Evolutionary conservation across 2,888 invertebrate genomes (phyloP).

Genomic region (Flexamia atlantica): DNA sequence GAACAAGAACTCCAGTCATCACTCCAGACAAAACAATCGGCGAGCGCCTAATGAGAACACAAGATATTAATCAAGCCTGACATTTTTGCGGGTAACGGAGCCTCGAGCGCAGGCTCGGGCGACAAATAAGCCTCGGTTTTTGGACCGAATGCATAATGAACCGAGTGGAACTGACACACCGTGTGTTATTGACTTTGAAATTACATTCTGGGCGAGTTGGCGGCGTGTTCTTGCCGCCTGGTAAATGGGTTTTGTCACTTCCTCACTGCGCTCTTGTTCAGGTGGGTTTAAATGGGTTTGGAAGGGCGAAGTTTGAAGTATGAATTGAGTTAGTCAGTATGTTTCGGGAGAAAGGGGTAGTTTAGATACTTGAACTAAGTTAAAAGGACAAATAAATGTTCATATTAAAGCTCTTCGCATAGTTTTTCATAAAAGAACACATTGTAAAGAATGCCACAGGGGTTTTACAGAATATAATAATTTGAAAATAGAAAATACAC

Average conservation of each 20-base stretch:
- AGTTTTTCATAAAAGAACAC: too few species aligned
- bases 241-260: not conserved
- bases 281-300: too few species aligned
- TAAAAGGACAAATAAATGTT: too few species aligned
- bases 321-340: too few species aligned
- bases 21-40: slow-evolving; percentile 28
- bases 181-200: slow-evolving; percentile 50
- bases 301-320: too few species aligned
- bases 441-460: too few species aligned
- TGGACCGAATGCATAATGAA: slow-evolving; percentile 44
- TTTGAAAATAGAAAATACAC: too few species aligned
- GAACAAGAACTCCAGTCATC: not conserved
- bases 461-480: too few species aligned
- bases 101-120: slow-evolving; percentile 8
- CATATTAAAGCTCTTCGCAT: too few species aligned
- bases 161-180: slow-evolving; percentile 3
- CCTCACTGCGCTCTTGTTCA: not conserved
- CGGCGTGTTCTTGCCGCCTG: not conserved
- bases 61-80: not conserved
- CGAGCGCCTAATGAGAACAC: not conserved
- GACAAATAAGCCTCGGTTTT: slow-evolving; percentile 42
- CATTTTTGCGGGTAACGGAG: slow-evolving; percentile 20
- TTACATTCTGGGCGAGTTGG: slow-evolving; percentile 4
- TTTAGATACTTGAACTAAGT: too few species aligned
- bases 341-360: too few species aligned